Evolutionary conservation across 2,113 vertebrate genomes (phyloP), one percentile per base, ranked within the genome.

Genomic region (Heloderma charlesbogerti): DNA sequence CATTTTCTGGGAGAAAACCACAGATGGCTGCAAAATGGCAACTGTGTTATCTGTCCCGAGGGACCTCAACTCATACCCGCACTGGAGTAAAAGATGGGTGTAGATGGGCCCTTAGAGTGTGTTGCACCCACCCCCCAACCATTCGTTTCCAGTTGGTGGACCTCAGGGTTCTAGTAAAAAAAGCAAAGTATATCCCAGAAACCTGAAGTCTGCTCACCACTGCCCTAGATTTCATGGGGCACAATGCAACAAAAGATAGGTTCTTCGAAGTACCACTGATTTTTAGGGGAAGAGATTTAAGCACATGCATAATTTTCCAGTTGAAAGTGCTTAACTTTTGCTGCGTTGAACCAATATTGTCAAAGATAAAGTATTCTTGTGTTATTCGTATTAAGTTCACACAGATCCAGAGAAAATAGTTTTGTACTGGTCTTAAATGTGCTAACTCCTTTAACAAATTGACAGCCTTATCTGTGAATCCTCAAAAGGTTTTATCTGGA

Each of bases 401-500:
- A 40, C n/a, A 79, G 45, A 69, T 22, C 5, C n/a, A 84, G 45
- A 69, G 69, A 3, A 83, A 89, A 60, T 29, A 37, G n/a, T 90
- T 69, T 45, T 86, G 8, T 69, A 29, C 63, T 78, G 12, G 10
- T 90, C 29, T 15, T 86, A 79, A 90, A 86, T 80, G 43, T 54
- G n/a, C 48, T 90, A 86, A 80, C 67, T 72, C 18, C 67, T 82
- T 40, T 71, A 57, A 43, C 25, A 40, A 79, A 80, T 80, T 69
- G 80, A 43, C 27, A 43, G 7, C 15, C 63, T 86, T 79, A 51
- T 79, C n/a, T 86, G 29, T 43, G 63, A 71, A 86, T 90, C 66
- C 83, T 86, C 84, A 86, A 40, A 90, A 79, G 84, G 37, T 78
- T 86, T 54, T 25, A 71, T 80, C 20, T 71, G 48, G 18, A 86